A percentile compares a stretch with the other conserved stretches of the same genome.
Conservation (phyloP, 2,888 invertebrate genomes). For the Notodonta ziczac region DNA sequence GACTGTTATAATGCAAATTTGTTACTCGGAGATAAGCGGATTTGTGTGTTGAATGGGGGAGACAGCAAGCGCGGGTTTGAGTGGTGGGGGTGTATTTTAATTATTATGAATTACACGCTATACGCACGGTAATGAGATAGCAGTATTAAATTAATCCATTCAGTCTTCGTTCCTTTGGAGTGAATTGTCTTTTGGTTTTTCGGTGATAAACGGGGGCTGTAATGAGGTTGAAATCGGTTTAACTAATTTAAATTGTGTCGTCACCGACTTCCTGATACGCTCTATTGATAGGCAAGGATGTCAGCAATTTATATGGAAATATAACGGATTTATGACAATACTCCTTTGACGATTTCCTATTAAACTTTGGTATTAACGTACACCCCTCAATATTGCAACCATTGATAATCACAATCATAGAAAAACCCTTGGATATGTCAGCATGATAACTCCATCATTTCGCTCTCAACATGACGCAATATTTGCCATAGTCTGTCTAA, state of each 20-base stretch:
- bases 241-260: not conserved
- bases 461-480: too few relatives aligned
- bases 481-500: not conserved
- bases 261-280: not conserved
- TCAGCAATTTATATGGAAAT: too few relatives aligned
- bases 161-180: not conserved
- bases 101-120: slow-evolving; percentile 45
- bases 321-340: too few relatives aligned
- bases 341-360: too few relatives aligned
- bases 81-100: slow-evolving; percentile 7
- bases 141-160: slow-evolving; percentile 25
- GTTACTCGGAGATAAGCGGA: slow-evolving; percentile 26
- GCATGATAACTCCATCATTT: too few relatives aligned
- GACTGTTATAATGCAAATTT: slow-evolving; percentile 18
- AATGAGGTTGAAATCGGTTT: not conserved
- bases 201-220: not conserved
- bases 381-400: too few relatives aligned
- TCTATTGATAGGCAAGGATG: too few relatives aligned
- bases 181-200: slow-evolving; percentile 1
- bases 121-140: slow-evolving; percentile 43
- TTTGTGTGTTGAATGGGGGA: slow-evolving; percentile 9
- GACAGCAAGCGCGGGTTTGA: not conserved
- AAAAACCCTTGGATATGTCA: too few relatives aligned
- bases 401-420: too few relatives aligned
- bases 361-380: too few relatives aligned